These are phyloP conservation scores for Platysteira castanea DNA, from an alignment of 2,113 vertebrate species.

Conservation along the genomic window DNA sequence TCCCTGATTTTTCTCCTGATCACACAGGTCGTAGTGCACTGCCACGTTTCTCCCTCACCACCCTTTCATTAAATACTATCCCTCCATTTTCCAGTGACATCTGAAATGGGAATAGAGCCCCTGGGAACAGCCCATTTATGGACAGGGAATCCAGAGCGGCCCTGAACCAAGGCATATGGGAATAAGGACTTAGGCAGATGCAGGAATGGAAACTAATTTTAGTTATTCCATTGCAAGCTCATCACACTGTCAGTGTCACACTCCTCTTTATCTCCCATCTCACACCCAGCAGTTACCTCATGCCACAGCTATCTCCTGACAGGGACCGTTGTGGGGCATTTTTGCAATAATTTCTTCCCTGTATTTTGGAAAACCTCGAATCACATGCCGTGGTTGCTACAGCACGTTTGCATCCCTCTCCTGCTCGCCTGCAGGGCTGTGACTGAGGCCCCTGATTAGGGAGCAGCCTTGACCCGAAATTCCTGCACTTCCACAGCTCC, in stretches of 20 bases:
- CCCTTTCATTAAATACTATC: background rate
- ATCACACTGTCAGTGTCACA: constrained; percentile 66
- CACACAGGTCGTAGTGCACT: background rate
- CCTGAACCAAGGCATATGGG: background rate
- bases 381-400: background rate
- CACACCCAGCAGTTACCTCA: constrained; percentile 43
- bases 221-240: constrained; percentile 54
- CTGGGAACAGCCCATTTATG: constrained; percentile 52
- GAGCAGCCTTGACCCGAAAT: background rate
- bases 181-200: constrained; percentile 1
- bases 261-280: constrained; percentile 55
- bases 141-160: constrained; percentile 27
- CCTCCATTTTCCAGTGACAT: background rate
- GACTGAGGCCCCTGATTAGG: background rate
- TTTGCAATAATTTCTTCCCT: constrained; percentile 5
- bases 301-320: constrained; percentile 27
- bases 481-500: background rate
- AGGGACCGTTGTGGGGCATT: background rate
- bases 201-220: constrained; percentile 63
- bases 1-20: background rate
- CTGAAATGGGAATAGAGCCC: background rate
- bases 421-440: background rate
- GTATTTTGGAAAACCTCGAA: background rate
- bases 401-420: background rate
- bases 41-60: rapidly evolving